A percentile compares a stretch with the other conserved stretches of the same genome.
Conservation (phyloP, 2,797 vertebrate genomes). For the Erethizon dorsatum region DNA sequence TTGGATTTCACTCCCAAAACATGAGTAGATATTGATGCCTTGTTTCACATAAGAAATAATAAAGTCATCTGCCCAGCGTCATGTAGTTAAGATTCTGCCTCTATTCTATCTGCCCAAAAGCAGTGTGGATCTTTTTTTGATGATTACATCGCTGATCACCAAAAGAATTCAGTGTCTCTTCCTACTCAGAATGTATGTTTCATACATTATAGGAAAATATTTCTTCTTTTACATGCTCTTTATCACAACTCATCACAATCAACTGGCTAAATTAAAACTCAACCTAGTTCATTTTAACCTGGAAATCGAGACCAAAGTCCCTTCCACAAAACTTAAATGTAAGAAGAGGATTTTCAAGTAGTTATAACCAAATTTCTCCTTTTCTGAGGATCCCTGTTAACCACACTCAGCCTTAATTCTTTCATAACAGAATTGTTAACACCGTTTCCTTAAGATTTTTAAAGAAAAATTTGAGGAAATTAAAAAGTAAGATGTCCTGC, state of each 20-base stretch:
- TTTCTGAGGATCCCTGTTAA: background rate
- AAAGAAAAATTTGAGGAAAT: background rate
- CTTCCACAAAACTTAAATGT: background rate
- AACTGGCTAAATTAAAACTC: background rate
- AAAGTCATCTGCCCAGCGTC: background rate
- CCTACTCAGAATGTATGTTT: background rate
- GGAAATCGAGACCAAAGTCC: background rate
- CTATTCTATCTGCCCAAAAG: background rate
- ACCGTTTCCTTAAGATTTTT: background rate
- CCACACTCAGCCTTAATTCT: background rate
- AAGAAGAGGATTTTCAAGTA: background rate
- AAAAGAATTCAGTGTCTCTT: background rate
- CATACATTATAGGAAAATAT: background rate
- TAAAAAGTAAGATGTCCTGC: background rate
- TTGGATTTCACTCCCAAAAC: background rate
- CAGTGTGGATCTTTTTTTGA: background rate
- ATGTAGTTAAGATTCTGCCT: background rate
- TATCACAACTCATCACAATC: background rate
- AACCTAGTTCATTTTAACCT: background rate
- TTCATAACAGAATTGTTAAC: background rate
- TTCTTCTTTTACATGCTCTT: background rate
- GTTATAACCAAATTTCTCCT: background rate
- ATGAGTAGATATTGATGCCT: background rate
- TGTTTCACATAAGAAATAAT: background rate
- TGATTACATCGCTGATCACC: background rate